phyloP scores from a whole-genome alignment of 2,113 vertebrate genomes.

The Xiphorhynchus elegans region DNA sequence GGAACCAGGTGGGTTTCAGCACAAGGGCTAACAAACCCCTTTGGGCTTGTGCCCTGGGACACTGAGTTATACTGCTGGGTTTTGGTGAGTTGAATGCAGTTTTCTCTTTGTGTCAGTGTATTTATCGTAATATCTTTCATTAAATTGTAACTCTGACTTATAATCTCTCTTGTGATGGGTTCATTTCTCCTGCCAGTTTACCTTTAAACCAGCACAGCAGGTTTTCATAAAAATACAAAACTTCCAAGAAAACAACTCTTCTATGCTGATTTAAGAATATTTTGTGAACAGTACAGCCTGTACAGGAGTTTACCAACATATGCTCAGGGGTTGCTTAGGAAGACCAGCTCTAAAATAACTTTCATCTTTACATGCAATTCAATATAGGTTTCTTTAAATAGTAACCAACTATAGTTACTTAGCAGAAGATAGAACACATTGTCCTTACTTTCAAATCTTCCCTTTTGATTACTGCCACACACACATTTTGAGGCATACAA shows the following conservation, averaged over 20 bases:
- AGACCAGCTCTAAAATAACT: neutral
- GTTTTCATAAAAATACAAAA: neutral
- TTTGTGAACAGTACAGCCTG: neutral
- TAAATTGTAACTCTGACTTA: too few species aligned
- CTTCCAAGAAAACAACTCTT: neutral
- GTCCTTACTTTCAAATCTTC: neutral
- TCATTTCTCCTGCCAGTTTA: too few species aligned
- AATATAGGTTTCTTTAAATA: neutral
- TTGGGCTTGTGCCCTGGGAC: too few species aligned
- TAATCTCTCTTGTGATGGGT: too few species aligned
- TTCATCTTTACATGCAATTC: neutral
- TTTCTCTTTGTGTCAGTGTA: too few species aligned
- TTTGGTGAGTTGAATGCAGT: too few species aligned
- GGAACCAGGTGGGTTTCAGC: too few species aligned
- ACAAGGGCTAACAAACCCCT: too few species aligned
- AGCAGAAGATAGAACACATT: neutral
- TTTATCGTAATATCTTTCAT: too few species aligned
- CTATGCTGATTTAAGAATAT: neutral
- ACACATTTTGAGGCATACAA: neutral
- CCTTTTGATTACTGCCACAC: neutral
- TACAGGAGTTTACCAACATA: neutral
- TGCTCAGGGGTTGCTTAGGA: neutral
- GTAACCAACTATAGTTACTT: neutral
- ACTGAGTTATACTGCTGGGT: too few species aligned
- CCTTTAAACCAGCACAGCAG: neutral